Evolutionary conservation across 2,888 invertebrate genomes (phyloP), one percentile per base, ranked within the genome.

Genomic region (Drosophila barbarae): DNA sequence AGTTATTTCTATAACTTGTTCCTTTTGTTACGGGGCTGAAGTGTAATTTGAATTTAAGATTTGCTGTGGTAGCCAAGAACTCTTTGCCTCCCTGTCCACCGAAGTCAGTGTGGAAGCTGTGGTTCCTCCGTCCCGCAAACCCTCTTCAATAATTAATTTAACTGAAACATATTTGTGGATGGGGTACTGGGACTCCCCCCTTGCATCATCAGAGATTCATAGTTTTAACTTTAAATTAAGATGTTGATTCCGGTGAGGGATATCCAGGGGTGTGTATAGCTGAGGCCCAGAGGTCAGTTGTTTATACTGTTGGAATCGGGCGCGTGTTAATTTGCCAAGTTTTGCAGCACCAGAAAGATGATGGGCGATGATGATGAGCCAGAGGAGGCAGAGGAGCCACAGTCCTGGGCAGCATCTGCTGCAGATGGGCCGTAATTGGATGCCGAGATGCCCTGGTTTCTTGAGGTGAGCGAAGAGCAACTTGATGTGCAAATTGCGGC

Each of bases 11-110:
- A 76, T 73, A 82, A 82, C 74, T 78, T 85, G 75, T 52, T 80
- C 74, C 71, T 71, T 78, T 79, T 72, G 74, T 72, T 69, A 72
- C 74, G 76, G 79, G 68, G 57, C 70, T 82, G 76, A 84, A 84
- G 74, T 76, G 85, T 85, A 85, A 85, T 82, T 82, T 82, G 79
- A 82, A 82, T 82, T 82, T 82, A 85, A 82, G 85, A 82, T 82
- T 85, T 82, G 64, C 84, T 84, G 82, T 63, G 85, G 76, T 69
- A 72, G 63, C 76, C 71, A 52, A 18, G 35, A 32, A 30, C 15
- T 44, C 57, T 34, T 4, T 8, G 7, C 10, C 18, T 8, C 3
- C 26, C 23, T 30, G 1, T 12, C 36, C 12, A 28, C 12, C 23
- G 12, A 54, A n/a, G 10, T 10, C 34, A 9, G 7, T 21, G 18